Evolutionary conservation across 2,113 vertebrate genomes (phyloP).

Genomic region (Ageneiosus marmoratus): DNA sequence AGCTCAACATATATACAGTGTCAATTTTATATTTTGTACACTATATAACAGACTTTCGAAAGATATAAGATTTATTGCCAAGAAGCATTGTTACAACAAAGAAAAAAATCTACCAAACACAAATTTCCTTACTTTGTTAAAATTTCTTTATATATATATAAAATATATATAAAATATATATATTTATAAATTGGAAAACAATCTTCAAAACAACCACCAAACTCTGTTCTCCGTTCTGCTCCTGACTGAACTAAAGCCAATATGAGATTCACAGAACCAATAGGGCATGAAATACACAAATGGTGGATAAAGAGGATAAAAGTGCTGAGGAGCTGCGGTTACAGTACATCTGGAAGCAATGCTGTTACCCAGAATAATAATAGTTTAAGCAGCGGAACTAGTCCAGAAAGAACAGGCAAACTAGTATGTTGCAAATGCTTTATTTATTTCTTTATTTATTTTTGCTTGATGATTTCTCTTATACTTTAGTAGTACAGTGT

Average conservation of each 20-base stretch:
- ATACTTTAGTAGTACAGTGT: background rate
- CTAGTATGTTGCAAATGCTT: no score
- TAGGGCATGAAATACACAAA: background rate
- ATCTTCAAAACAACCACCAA: constrained; percentile 11
- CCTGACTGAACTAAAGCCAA: background rate
- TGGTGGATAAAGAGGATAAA: background rate
- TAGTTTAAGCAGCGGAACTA: background rate
- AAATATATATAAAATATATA: background rate
- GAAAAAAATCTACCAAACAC: no score
- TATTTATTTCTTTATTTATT: background rate
- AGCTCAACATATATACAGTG: constrained; percentile 19
- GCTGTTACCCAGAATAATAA: constrained; percentile 15
- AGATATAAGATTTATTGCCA: no score
- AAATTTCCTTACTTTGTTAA: no score
- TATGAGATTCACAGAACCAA: constrained; percentile 3
- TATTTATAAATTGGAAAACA: background rate
- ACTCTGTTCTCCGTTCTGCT: background rate
- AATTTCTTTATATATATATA: no score
- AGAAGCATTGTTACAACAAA: no score
- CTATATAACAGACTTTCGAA: no score
- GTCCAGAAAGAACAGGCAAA: background rate
- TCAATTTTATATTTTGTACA: no score
- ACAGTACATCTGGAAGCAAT: constrained; percentile 17
- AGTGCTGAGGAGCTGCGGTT: background rate
- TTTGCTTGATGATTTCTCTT: background rate